Evolutionary conservation across 1,140 invertebrate genomes (phyloP).

Genomic region (Solen grandis): DNA sequence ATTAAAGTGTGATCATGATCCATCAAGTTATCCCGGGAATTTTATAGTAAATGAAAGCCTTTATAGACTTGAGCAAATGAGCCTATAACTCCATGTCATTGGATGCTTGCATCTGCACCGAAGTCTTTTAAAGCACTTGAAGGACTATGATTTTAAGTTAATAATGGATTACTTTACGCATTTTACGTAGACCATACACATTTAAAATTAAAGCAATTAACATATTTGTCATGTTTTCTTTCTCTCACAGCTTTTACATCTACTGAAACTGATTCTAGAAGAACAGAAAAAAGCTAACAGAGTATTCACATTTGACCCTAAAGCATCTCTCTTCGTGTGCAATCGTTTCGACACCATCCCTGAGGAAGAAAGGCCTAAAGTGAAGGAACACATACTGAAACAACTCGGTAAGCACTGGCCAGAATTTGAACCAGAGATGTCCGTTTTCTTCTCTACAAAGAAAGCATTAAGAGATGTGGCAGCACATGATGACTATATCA

Average conservation of each 20-base stretch:
- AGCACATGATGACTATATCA: conserved; percentile 52
- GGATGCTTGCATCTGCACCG: no score
- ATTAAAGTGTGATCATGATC: no score
- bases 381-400: conserved; percentile 57
- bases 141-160: no score
- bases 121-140: no score
- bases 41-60: no score
- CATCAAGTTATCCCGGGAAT: no score
- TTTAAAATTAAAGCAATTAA: no score
- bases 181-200: no score
- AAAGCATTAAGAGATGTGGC: conserved; percentile 34
- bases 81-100: no score
- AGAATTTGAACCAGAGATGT: conserved; percentile 55
- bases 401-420: conserved; percentile 67
- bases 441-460: conserved; percentile 62
- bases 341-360: conserved; percentile 68
- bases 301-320: conserved; percentile 56
- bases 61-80: no score
- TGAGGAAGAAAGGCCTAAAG: conserved; percentile 43
- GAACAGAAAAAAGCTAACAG: conserved; percentile 25
- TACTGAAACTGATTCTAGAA: conserved; percentile 62
- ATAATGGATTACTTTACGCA: no score
- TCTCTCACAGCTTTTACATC: conserved; percentile 62
- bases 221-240: no score
- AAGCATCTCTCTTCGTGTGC: conserved; percentile 66